Evolutionary conservation across 2,113 vertebrate genomes (phyloP).

Genomic region (Rhinichthys klamathensis): DNA sequence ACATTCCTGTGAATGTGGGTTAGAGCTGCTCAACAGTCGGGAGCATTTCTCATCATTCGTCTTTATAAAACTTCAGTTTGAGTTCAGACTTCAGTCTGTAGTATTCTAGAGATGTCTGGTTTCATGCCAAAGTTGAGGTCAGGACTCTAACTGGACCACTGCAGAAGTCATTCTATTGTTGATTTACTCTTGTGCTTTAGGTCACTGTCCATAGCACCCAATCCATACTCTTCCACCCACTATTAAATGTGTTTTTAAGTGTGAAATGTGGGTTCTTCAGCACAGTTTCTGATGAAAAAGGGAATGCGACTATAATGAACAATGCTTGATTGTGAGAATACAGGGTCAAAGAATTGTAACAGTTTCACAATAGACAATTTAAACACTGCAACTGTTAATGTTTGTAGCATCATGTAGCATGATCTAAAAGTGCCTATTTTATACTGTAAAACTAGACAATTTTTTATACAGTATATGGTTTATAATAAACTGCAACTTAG

Average conservation of each 20-base stretch:
- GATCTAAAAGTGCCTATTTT: not conserved
- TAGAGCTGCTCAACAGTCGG: not conserved
- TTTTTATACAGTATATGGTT: too few species aligned
- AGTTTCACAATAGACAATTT: too few species aligned
- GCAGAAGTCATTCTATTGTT: not conserved
- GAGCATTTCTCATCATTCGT: not conserved
- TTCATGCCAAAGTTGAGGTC: not conserved
- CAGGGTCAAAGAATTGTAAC: not conserved
- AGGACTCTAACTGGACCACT: not conserved
- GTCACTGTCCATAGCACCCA: not conserved
- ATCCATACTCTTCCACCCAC: not conserved
- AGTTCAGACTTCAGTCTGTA: not conserved
- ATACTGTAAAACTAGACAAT: not conserved
- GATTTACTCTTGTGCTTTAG: constrained; percentile 11
- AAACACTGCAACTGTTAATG: not conserved
- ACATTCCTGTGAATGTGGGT: not conserved
- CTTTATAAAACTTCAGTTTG: not conserved
- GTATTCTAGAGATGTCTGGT: not conserved
- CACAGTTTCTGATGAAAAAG: not conserved
- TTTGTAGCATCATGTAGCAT: too few species aligned
- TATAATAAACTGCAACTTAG: not conserved
- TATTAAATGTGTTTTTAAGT: not conserved
- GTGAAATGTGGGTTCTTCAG: constrained; percentile 2
- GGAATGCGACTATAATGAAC: not conserved
- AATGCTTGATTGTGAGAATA: not conserved